Base-by-base conservation (phyloP, 2,113 vertebrate species). In the Hucho hucho region DNA sequence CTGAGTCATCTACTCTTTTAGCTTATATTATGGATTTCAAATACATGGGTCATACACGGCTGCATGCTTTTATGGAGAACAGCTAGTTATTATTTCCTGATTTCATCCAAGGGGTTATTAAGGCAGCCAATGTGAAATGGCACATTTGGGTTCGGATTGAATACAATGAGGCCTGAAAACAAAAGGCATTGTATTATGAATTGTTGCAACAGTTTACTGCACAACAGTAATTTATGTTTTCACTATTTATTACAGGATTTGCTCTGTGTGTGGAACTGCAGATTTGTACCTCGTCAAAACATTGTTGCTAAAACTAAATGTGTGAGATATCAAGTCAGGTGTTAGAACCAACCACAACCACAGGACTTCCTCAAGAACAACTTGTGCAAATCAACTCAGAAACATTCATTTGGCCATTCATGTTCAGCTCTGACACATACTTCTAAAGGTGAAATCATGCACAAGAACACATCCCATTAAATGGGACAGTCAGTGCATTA, bases 111-210 rank as follows among this genome's bases (percentile, higher is more conserved):
- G 13, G 37, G 6, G 67, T 75, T 70, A 61, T 29, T 9, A 22
- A 61, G 66, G 69, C 74, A 69, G 49, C 49, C 49, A 69, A 69
- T 29, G 49, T 66, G 58, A 58, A 70, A 46, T 46, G 66, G 28
- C 66, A 46, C 20, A 37, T 29, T 49, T 49, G 18, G 20, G n/a
- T 37, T 37, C 3, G 5, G 20, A 37, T 9, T 68, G 18, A 43
- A 68, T 68, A 68, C 32, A 43, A 68, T 43, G 37, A 32, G 29
- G 32, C 16, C 28, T 18, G 6, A 32, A 72, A 28, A 37, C 24
- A 73, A 64, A 64, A 46, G 22, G 28, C 13, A 56, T 16, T n/a
- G 25, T 26, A 59, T 26, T 26, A 18, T 68, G 43, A 9, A 29
- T 46, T 37, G 28, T n/a, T 20, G 20, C 66, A 20, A 24, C 66